phyloP scores from a whole-genome alignment of 2,888 invertebrate species.

The Ellobium chinense region DNA sequence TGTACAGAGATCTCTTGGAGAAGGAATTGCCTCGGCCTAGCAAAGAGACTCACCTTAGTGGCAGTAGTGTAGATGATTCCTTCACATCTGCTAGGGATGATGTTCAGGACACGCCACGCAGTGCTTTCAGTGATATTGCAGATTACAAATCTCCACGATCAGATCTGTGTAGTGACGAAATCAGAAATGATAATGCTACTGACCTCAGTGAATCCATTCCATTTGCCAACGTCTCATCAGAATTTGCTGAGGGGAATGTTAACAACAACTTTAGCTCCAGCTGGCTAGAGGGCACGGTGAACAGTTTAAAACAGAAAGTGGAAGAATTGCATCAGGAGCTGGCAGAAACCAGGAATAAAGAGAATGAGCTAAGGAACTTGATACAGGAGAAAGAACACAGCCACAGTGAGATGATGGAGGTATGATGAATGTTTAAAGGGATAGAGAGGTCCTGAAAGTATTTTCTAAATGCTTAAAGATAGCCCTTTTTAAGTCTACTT shows the following conservation, averaged over 20 bases:
- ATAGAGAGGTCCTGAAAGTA: too few relatives aligned
- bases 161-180: background rate
- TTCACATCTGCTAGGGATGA: constrained; percentile 18
- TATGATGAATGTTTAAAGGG: too few relatives aligned
- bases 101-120: background rate
- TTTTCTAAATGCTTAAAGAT: too few relatives aligned
- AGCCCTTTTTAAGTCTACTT: too few relatives aligned
- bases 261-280: constrained; percentile 28
- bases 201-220: constrained; percentile 20
- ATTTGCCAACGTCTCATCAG: constrained; percentile 16
- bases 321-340: constrained; percentile 37
- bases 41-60: constrained; percentile 3
- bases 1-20: constrained; percentile 46
- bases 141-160: background rate
- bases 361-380: constrained; percentile 39
- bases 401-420: constrained; percentile 54
- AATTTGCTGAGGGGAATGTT: constrained; percentile 3
- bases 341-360: constrained; percentile 23
- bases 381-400: constrained; percentile 53
- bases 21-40: constrained; percentile 37
- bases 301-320: constrained; percentile 36
- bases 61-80: constrained; percentile 34
- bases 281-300: constrained; percentile 39
- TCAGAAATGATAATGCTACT: background rate
- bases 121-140: background rate